Base-by-base conservation (phyloP, 2,113 vertebrate genomes). In the Oostethus manadensis region DNA sequence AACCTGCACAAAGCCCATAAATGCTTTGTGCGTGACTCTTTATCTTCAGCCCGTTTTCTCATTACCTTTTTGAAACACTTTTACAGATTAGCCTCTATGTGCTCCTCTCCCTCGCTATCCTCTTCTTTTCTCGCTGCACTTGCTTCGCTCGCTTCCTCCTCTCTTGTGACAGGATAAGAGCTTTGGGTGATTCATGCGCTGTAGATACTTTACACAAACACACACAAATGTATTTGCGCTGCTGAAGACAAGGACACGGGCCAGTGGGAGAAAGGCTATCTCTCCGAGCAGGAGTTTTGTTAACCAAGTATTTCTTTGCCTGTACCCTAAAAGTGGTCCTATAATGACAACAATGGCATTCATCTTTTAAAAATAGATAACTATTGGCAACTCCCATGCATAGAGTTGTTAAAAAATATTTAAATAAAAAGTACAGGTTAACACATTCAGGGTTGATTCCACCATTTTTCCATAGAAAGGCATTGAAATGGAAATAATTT, bases 261-360 rank as follows among this genome's bases (percentile, higher is more conserved):
- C 67, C 81, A 79, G 79, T 75, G 56, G 66, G 76, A 79, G 63
- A 63, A 79, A 68, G 74, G 61, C 67, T 78, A 79, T 77, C 26
- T 51, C 74, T 73, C 64, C 65, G 75, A 74, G 74, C 68, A 60
- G 62, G 56, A 66, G 78, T 73, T 75, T 76, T 70, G 29, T 77
- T 76, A 83, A 70, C 73, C 59, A 63, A 60, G 70, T 68, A 75
- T 82, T 76, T 75, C 56, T 67, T 66, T 33, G 57, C 44, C 58
- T 69, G 61, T 73, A 45, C 68, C 68, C 64, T 57, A 29, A 64
- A 45, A 68, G 73, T 73, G 40, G 18, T 77, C 56, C 62, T 53
- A 44, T 61, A 59, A 60, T 69, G 69, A 66, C 70, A 73, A 68
- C 68, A 77, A 78, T 69, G 76, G 71, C 74, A 68, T 66, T 48